Base-by-base conservation (phyloP, 1,140 invertebrate genomes). In the Diorhabda sublineata region DNA sequence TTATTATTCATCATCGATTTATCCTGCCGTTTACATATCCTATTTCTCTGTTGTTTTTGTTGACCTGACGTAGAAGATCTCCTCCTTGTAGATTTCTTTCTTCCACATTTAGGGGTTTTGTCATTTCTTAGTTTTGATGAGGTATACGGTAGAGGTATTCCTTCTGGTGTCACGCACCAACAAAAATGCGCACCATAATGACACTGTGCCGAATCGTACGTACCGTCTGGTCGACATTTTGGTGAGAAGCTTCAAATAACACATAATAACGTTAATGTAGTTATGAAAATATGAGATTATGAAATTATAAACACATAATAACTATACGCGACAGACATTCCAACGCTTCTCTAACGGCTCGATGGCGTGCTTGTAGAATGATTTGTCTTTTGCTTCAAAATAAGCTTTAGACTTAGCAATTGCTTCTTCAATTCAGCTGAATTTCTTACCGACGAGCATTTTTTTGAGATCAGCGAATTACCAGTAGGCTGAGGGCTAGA, bases 161-260 rank as follows among this genome's bases (percentile, higher is more conserved):
- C 94, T 71, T 89, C 63, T 2, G 89, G 85, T 3, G 90, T 92
- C 42, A 94, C 93, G 81, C 95, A 97, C 91, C 91, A 92, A 77
- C 91, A 92, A 77, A 87, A 91, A 63, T 90, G 91, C 1, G 89
- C 89, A 61, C 87, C 87, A 5, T 83, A 81, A 73, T 94, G 89
- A 79, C 95, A 97, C 82, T 97, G 95, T 56, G 94, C 87, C 4
- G 92, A 86, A 2, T 90, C 87, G 80, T 91, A 97, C 3, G 87
- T 89, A 5, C 94, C 94, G 76, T 96, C 93, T 4, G 85, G 82
- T 62, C 90, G 86, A 79, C 95, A 97, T 44, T 84, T 83, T 3
- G 92, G 92, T 52, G 73, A 64, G 52, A 73, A 76, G n/a, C 67
- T 71, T 61, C 57, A 69, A 64, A 56, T 6, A 60, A 6, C 7